Evolutionary conservation across 2,888 invertebrate genomes (phyloP).

Genomic region (Dicroscelio sp.): DNA sequence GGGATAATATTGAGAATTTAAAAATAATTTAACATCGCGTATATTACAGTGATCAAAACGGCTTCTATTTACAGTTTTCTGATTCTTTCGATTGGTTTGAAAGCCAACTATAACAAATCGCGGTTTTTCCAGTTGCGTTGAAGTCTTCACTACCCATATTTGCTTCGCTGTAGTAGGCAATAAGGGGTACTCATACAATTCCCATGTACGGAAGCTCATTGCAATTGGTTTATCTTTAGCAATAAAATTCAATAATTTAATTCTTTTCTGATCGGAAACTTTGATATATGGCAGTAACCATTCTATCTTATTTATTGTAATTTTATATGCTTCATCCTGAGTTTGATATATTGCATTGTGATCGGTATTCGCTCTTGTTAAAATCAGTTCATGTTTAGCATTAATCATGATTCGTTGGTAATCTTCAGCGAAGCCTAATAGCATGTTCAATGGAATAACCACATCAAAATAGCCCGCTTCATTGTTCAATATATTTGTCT

Average conservation of each 20-base stretch:
- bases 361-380: neutral
- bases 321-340: slow-evolving; percentile 6
- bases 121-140: slow-evolving; percentile 38
- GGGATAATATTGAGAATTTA: too few species aligned
- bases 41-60: too few species aligned
- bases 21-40: too few species aligned
- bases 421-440: slow-evolving; percentile 86
- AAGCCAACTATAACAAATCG: slow-evolving; percentile 81
- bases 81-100: slow-evolving; percentile 85
- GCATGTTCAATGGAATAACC: slow-evolving; percentile 87
- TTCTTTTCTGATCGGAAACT: slow-evolving; percentile 7
- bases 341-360: neutral
- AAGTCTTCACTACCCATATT: slow-evolving; percentile 22
- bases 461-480: slow-evolving; percentile 85
- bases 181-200: neutral
- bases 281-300: slow-evolving; percentile 34
- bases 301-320: slow-evolving; percentile 15
- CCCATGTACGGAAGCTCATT: slow-evolving; percentile 33
- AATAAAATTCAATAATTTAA: slow-evolving; percentile 21
- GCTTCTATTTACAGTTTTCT: too few species aligned
- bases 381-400: slow-evolving; percentile 21
- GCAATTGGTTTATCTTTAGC: too few species aligned
- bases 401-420: slow-evolving; percentile 19
- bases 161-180: neutral
- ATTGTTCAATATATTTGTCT: slow-evolving; percentile 31